Conservation (phyloP, 2,888 invertebrate genomes). For the Peribatodes rhomboidaria region DNA sequence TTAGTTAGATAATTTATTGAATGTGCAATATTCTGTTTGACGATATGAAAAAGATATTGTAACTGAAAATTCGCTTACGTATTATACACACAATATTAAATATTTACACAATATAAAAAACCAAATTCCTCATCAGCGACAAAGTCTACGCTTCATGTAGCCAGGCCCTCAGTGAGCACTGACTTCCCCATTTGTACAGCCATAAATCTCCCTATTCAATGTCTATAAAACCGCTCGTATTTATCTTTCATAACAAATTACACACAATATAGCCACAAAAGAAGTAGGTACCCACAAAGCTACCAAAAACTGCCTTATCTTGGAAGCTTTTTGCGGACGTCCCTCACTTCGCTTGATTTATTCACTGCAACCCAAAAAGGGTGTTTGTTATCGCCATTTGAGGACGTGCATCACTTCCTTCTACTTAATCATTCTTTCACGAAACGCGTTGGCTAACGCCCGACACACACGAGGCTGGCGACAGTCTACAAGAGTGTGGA, state of each 20-base stretch:
- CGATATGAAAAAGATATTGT: too few species aligned
- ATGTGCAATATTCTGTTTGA: too few species aligned
- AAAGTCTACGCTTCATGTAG: too few species aligned
- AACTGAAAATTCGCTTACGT: too few species aligned
- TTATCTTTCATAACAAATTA: conserved; percentile 16
- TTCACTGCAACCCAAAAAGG: conserved; percentile 21
- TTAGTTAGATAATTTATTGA: too few species aligned
- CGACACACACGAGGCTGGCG: neutral
- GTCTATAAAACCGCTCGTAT: neutral
- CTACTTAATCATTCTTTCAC: conserved; percentile 16
- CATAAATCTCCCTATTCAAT: neutral
- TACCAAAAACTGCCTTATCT: conserved; percentile 26
- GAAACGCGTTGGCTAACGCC: neutral
- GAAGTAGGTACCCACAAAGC: neutral
- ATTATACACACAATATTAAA: too few species aligned
- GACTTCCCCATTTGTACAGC: neutral
- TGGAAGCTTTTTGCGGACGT: conserved; percentile 17
- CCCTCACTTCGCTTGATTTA: conserved; percentile 30
- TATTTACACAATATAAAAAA: too few species aligned
- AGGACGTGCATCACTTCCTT: conserved; percentile 15
- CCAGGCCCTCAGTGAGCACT: neutral
- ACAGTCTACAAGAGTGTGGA: too few species aligned
- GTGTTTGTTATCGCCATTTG: conserved; percentile 12
- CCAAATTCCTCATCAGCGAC: too few species aligned
- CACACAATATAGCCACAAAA: conserved; percentile 6